phyloP scores from a whole-genome alignment of 92 coral and sea anemone species.

The Muricea muricata region DNA sequence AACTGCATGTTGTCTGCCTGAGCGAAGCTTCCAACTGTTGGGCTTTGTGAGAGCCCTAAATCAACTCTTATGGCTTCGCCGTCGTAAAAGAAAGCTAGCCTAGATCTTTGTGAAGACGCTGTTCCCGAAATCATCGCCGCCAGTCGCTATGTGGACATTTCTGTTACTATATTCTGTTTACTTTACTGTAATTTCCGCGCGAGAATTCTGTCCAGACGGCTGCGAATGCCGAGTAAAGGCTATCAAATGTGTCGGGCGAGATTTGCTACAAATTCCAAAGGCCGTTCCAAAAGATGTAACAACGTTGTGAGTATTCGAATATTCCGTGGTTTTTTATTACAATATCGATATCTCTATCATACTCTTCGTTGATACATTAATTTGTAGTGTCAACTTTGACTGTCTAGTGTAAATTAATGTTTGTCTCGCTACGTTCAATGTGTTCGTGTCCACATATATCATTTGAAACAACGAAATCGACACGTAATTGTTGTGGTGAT shows the following conservation, averaged over 20 bases:
- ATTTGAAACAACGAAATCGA: neutral
- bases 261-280: slow-evolving; percentile 9
- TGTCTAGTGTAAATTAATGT: slow-evolving; percentile 11
- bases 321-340: neutral
- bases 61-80: slow-evolving; percentile 2
- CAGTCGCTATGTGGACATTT: slow-evolving; percentile 8
- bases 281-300: slow-evolving; percentile 22
- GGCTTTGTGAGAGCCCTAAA: slow-evolving; percentile 34
- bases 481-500: neutral
- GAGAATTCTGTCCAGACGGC: neutral
- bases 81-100: neutral
- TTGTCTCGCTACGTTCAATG: neutral
- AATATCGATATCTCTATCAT: neutral
- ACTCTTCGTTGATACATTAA: slow-evolving; percentile 23
- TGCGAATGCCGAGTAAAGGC: neutral
- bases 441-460: slow-evolving; percentile 32
- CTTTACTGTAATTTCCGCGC: neutral
- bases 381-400: slow-evolving; percentile 39
- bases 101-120: neutral
- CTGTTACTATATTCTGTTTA: slow-evolving; percentile 26
- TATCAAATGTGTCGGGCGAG: slow-evolving; percentile 10
- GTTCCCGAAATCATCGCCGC: neutral
- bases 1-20: slow-evolving; percentile 34
- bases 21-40: slow-evolving; percentile 30
- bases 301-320: slow-evolving; percentile 22